Evolutionary conservation across 2,888 invertebrate species (phyloP).

Genomic region (Hypena proboscidalis): DNA sequence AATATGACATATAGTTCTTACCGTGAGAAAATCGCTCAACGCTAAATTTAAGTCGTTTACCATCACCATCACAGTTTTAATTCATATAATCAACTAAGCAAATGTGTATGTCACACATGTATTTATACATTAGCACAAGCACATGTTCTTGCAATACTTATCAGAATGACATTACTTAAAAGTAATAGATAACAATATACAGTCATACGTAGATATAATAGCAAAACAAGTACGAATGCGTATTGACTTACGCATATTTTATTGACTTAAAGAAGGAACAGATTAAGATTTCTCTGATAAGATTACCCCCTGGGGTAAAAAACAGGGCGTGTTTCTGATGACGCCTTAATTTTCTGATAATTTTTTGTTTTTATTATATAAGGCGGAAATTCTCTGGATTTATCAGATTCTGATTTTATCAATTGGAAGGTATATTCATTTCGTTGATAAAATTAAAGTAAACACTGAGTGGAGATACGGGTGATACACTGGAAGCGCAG

Average conservation of each 20-base stretch:
- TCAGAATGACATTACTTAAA: conserved; percentile 22
- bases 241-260: background rate
- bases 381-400: too few species aligned
- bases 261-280: too few species aligned
- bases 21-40: conserved; percentile 34
- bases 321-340: background rate
- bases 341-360: background rate
- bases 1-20: conserved; percentile 18
- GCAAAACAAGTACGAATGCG: conserved; percentile 6
- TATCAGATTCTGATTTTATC: too few species aligned
- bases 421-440: too few species aligned
- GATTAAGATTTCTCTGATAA: background rate
- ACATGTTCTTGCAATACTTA: conserved; percentile 23
- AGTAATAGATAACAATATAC: conserved; percentile 12
- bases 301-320: conserved; percentile 5
- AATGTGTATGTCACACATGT: background rate
- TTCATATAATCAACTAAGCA: background rate
- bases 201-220: conserved; percentile 9
- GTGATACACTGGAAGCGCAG: background rate
- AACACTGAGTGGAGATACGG: too few species aligned
- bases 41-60: conserved; percentile 25
- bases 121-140: conserved; percentile 25
- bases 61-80: conserved; percentile 36
- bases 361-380: background rate
- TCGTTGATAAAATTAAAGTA: too few species aligned